Evolutionary conservation across 2,888 invertebrate genomes (phyloP).

Genomic region (Lycia hirtaria): DNA sequence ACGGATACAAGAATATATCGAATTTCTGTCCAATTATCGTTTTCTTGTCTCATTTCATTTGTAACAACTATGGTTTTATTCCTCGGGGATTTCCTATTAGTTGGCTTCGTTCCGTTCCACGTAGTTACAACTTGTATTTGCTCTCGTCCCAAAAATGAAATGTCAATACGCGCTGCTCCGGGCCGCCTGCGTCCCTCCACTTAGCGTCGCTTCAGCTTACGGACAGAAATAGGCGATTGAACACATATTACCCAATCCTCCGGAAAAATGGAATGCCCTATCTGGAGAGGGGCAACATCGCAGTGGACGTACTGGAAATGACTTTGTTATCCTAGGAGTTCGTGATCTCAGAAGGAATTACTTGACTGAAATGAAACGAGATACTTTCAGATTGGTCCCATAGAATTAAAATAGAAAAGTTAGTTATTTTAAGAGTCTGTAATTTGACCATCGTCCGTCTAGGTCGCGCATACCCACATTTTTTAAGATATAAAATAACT

Average conservation of each 20-base stretch:
- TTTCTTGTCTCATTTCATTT: background rate
- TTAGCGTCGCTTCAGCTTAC: constrained; percentile 46
- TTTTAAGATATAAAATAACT: too few relatives aligned
- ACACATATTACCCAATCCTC: background rate
- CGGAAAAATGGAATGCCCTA: background rate
- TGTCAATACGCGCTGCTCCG: constrained; percentile 46
- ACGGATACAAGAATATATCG: background rate
- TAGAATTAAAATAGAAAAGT: too few relatives aligned
- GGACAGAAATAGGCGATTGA: constrained; percentile 13
- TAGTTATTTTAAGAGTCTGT: too few relatives aligned
- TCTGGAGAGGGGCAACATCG: background rate
- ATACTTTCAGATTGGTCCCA: too few relatives aligned
- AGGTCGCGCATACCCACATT: too few relatives aligned
- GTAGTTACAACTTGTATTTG: constrained; percentile 29
- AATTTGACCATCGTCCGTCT: too few relatives aligned
- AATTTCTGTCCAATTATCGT: background rate
- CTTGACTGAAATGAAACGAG: too few relatives aligned
- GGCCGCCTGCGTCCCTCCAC: constrained; percentile 43
- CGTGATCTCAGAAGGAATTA: too few relatives aligned
- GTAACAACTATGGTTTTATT: background rate
- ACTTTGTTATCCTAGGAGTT: too few relatives aligned
- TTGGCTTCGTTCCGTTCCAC: constrained; percentile 8
- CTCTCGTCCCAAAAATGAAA: constrained; percentile 47
- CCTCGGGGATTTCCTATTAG: constrained; percentile 1
- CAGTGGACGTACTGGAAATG: background rate